A percentile compares a stretch with the other conserved stretches of the same genome.
phyloP scores from a whole-genome alignment of 2,797 vertebrate genomes.

The Spinus olivaceus region DNA sequence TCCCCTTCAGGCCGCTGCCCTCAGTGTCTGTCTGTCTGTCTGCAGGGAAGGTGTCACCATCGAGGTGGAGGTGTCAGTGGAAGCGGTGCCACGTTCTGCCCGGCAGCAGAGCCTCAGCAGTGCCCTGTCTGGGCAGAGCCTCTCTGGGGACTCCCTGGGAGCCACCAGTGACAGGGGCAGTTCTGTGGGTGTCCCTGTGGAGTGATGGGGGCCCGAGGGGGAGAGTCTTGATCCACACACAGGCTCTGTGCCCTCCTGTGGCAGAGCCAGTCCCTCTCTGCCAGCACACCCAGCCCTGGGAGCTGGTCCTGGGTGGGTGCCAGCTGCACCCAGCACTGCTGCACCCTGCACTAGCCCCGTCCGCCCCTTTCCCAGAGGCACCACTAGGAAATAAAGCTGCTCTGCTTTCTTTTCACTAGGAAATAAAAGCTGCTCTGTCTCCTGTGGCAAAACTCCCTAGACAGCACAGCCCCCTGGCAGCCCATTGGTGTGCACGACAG shows the following conservation, averaged over 20 bases:
- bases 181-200: background rate
- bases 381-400: conserved; percentile 1
- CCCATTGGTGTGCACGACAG: rapidly evolving
- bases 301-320: background rate
- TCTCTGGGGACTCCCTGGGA: conserved; percentile 81
- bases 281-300: background rate
- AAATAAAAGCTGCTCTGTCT: conserved; percentile 38
- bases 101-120: conserved; percentile 83
- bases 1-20: background rate
- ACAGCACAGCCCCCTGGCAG: background rate
- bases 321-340: background rate
- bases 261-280: background rate
- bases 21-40: conserved; percentile 43
- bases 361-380: background rate
- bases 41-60: conserved; percentile 82
- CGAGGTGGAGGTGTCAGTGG: conserved; percentile 84
- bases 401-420: background rate
- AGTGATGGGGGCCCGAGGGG: background rate
- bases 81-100: conserved; percentile 74
- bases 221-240: background rate
- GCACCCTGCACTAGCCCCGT: background rate
- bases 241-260: background rate
- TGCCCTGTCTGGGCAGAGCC: conserved; percentile 78
- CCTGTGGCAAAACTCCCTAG: background rate
- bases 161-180: conserved; percentile 36